Conservation (phyloP, 2,888 invertebrate species). For the Smittia aterrima region DNA sequence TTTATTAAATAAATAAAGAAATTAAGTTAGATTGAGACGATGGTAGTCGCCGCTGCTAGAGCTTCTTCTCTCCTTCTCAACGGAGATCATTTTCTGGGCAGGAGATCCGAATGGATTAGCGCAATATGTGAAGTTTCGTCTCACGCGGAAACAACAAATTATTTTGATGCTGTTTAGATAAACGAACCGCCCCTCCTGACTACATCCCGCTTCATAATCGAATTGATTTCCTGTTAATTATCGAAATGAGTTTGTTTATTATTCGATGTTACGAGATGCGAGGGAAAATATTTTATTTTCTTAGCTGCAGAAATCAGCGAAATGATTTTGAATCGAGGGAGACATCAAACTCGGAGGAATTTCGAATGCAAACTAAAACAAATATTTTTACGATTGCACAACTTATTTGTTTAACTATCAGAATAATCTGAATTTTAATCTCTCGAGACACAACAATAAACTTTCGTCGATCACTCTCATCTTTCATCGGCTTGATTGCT, state of each 20-base stretch:
- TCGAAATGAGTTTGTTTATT: slow-evolving; percentile 41
- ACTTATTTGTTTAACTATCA: no score
- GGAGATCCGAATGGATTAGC: not conserved
- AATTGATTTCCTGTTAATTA: slow-evolving; percentile 41
- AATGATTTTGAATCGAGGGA: not conserved
- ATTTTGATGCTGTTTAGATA: slow-evolving; percentile 12
- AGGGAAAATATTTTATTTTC: slow-evolving; percentile 13
- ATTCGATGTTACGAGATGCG: slow-evolving; percentile 23
- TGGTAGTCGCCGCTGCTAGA: not conserved
- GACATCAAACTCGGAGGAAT: no score
- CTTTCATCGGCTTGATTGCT: no score
- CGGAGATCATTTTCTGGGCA: not conserved
- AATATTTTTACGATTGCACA: not conserved
- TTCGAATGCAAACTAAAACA: no score
- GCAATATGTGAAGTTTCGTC: slow-evolving; percentile 12
- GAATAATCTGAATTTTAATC: no score
- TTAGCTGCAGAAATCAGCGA: not conserved
- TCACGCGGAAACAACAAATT: slow-evolving; percentile 24
- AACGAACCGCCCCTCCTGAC: not conserved
- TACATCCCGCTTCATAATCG: slow-evolving; percentile 21
- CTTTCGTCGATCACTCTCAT: no score
- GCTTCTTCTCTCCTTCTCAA: not conserved
- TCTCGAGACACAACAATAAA: no score
- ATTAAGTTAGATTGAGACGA: slow-evolving; percentile 2
- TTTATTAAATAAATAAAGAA: slow-evolving; percentile 21